phyloP scores from a whole-genome alignment of 2,888 invertebrate species.

The Aphrophora alni region DNA sequence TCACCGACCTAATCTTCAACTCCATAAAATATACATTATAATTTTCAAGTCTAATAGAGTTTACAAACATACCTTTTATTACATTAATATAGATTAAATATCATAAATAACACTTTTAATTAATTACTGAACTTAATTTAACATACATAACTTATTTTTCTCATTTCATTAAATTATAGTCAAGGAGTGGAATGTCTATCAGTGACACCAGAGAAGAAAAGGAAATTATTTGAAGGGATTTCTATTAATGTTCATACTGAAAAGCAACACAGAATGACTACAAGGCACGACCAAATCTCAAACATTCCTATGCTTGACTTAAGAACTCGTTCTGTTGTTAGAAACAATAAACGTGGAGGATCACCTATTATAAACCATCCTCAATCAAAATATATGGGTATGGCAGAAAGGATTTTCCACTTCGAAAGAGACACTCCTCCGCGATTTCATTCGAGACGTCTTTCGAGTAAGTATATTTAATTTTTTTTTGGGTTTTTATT shows the following conservation, averaged over 20 bases:
- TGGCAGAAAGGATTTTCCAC: conserved; percentile 66
- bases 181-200: not conserved
- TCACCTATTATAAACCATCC: conserved; percentile 24
- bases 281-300: conserved; percentile 39
- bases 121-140: no score
- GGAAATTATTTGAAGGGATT: conserved; percentile 39
- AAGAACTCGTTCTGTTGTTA: conserved; percentile 40
- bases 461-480: not conserved
- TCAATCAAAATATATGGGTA: conserved; percentile 61
- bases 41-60: no score
- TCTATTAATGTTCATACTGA: conserved; percentile 27
- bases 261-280: conserved; percentile 44
- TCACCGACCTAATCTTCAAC: no score
- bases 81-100: no score
- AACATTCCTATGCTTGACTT: conserved; percentile 42
- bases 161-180: not conserved
- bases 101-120: no score
- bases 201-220: conserved; percentile 31
- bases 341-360: conserved; percentile 38
- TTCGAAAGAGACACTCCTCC: conserved; percentile 66
- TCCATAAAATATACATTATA: no score
- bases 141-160: no score
- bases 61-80: no score
- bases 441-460: conserved; percentile 58
- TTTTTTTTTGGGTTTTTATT: no score